Evolutionary conservation across 2,888 invertebrate genomes (phyloP).

Genomic region (Drosophila histrio): DNA sequence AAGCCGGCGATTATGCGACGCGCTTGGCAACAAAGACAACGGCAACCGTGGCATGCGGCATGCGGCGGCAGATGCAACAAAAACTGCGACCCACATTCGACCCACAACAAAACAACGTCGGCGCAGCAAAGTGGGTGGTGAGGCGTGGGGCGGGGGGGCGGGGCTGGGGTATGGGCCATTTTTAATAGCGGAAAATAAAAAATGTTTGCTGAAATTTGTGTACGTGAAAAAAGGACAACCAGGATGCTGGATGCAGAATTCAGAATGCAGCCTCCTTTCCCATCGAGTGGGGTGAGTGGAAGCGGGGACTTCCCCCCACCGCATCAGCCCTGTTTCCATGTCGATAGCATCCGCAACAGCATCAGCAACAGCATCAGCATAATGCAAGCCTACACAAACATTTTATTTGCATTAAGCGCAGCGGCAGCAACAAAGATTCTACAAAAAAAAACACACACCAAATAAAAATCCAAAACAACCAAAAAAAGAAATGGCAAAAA

Average conservation of each 20-base stretch:
- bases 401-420: constrained; percentile 77
- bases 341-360: too few species aligned
- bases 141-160: background rate
- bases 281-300: background rate
- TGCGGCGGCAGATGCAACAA: constrained; percentile 22
- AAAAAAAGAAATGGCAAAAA: constrained; percentile 20
- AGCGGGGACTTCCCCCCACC: background rate
- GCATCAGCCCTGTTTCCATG: too few species aligned
- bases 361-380: constrained; percentile 59
- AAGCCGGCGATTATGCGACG: constrained; percentile 73
- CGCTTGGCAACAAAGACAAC: constrained; percentile 58
- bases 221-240: constrained; percentile 61
- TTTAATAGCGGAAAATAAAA: constrained; percentile 77
- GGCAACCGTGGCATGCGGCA: background rate
- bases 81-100: constrained; percentile 81
- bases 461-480: constrained; percentile 35
- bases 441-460: constrained; percentile 43
- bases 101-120: constrained; percentile 63
- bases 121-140: background rate
- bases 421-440: constrained; percentile 38
- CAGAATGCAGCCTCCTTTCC: constrained; percentile 9
- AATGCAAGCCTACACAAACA: constrained; percentile 82
- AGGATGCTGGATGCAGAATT: constrained; percentile 36
- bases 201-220: constrained; percentile 51
- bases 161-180: constrained; percentile 44